phyloP scores from a whole-genome alignment of 2,888 invertebrate species.

The Phrixothrix hirtus region DNA sequence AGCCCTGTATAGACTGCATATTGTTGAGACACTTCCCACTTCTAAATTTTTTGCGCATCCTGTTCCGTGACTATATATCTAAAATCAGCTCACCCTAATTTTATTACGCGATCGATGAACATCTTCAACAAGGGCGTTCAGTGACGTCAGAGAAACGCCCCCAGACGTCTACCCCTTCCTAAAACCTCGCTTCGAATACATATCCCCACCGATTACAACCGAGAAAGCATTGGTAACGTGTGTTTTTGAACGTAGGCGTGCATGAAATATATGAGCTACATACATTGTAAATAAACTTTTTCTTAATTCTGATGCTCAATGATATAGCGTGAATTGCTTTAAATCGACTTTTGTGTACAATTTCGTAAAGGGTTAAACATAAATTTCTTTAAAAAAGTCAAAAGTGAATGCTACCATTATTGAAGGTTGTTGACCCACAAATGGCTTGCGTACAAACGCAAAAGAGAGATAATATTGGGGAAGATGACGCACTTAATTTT shows the following conservation, averaged over 20 bases:
- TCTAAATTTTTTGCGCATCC: too few species aligned
- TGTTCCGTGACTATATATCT: too few species aligned
- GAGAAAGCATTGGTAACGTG: constrained; percentile 8
- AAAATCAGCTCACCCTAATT: constrained; percentile 8
- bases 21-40: too few species aligned
- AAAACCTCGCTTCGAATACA: background rate
- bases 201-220: constrained; percentile 9
- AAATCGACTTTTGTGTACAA: too few species aligned
- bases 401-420: too few species aligned
- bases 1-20: too few species aligned
- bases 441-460: too few species aligned
- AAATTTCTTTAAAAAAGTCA: background rate
- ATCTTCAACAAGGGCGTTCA: constrained; percentile 28
- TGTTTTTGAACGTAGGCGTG: constrained; percentile 12
- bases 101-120: constrained; percentile 13
- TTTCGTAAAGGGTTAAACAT: too few species aligned
- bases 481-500: too few species aligned
- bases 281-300: constrained; percentile 4
- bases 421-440: too few species aligned
- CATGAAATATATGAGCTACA: constrained; percentile 3
- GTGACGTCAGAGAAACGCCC: constrained; percentile 38
- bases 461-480: too few species aligned
- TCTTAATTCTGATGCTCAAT: background rate
- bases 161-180: constrained; percentile 30
- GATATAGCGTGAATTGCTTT: too few species aligned